Evolutionary conservation across 2,113 vertebrate species (phyloP).

Genomic region (Tachysurus fulvidraco): DNA sequence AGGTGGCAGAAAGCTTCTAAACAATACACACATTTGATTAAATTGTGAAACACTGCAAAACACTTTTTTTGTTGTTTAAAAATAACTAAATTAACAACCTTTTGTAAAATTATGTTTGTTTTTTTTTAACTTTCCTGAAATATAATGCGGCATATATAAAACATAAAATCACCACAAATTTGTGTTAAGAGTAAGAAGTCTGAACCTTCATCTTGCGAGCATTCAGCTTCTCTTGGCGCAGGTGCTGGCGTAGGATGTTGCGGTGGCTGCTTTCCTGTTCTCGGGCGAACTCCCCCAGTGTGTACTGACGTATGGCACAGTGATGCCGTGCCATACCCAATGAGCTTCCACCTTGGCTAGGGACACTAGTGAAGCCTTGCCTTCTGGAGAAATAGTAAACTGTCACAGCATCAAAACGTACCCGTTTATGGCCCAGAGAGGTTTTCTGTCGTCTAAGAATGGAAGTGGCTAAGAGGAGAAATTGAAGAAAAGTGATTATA

Average conservation of each 20-base stretch:
- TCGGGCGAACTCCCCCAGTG: constrained; percentile 92
- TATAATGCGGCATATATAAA: neutral
- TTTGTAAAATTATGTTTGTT: neutral
- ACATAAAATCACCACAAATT: neutral
- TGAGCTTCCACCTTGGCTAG: constrained; percentile 96
- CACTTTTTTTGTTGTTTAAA: neutral
- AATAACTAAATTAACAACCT: neutral
- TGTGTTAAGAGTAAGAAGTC: neutral
- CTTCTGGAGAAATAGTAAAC: constrained; percentile 95
- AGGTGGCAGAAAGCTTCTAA: neutral
- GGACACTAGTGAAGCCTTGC: constrained; percentile 98
- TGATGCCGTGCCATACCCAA: constrained; percentile 95
- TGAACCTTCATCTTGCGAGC: constrained; percentile 92
- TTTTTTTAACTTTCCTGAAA: neutral
- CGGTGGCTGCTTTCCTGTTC: constrained; percentile 91
- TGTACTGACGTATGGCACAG: constrained; percentile 88
- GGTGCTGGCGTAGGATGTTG: constrained; percentile 86
- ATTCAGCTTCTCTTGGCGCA: constrained; percentile 92
- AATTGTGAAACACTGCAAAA: neutral
- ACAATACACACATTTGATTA: neutral
- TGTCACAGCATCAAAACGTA: constrained; percentile 93
- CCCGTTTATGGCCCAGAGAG: constrained; percentile 79
- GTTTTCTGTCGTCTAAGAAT: constrained; percentile 89
- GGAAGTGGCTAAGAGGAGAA: constrained; percentile 80
- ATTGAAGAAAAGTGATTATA: neutral